Base-by-base conservation (phyloP, 2,888 invertebrate genomes). In the Horisme vitalbata region DNA sequence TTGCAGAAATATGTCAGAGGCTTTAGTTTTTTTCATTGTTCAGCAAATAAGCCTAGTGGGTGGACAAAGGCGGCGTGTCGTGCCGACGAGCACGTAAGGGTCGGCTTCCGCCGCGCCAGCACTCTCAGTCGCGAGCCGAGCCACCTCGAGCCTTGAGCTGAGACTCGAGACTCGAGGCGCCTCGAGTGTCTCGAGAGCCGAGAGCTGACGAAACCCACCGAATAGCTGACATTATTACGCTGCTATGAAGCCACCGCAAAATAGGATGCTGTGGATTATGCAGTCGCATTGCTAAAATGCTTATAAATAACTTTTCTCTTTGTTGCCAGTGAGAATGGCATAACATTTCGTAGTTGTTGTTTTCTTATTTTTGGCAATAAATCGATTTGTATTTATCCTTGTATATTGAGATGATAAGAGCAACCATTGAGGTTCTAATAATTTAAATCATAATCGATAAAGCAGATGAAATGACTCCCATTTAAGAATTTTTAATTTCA, bases 1-100 rank as follows among this genome's bases (percentile, higher is more conserved):
- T 75, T 71, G 67, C 69, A 70, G 74, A 79, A 83, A 80, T 80
- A 74, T 69, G 76, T 73, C 56, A 70, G 71, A 74, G 69, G 72
- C 76, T 83, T 84, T 83, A 79, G 80, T 80, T 76, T 85, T 87
- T 85, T 84, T 77, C 85, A 84, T 87, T 87, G 88, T 86, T 88
- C 88, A 88, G 87, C 87, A 87, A 88, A 87, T 87, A 86, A 88
- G 86, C 82, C 83, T 87, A 86, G 88, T 86, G 86, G 84, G 75
- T 79, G 83, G 85, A 88, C 88, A 88, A 88, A 87, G 86, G 86
- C 85, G 79, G 80, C 76, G 77, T 76, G 83, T 80, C 83, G 83
- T 68, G 76, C 72, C 77, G 79, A 79, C 76, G 71, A 83, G 85
- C 82, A 79, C 84, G 80, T 84, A 84, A 86, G 86, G 81, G 83